Conservation (phyloP, 2,113 vertebrate genomes). For the Oncorhynchus mykiss region DNA sequence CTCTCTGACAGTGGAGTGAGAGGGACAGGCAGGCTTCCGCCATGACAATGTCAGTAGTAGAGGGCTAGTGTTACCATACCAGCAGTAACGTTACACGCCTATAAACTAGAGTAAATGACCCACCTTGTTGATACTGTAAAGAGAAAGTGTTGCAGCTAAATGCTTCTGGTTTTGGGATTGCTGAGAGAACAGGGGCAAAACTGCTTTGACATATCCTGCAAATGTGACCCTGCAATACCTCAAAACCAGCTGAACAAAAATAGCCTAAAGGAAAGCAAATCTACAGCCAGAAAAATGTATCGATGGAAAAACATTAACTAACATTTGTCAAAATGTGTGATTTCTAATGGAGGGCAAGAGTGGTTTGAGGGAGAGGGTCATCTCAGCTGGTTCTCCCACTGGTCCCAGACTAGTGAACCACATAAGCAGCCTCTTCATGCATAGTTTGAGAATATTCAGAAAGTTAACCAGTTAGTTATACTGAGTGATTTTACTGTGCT, state of each 20-base stretch:
- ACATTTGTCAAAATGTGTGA: constrained; percentile 12
- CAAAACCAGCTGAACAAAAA: constrained; percentile 45
- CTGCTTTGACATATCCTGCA: constrained; percentile 11
- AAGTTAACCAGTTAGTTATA: neutral
- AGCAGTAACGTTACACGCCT: constrained; percentile 36
- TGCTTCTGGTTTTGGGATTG: neutral
- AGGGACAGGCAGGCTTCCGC: neutral
- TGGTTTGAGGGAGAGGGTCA: neutral
- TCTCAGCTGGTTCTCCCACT: neutral
- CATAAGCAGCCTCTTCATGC: neutral
- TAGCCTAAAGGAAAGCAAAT: neutral
- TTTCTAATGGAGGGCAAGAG: neutral
- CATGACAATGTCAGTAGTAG: constrained; percentile 14
- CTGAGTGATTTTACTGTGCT: neutral
- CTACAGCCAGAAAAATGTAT: constrained; percentile 19
- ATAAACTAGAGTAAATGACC: constrained; percentile 3
- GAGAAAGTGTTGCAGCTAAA: neutral
- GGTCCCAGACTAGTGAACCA: neutral
- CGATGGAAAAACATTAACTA: constrained; percentile 18
- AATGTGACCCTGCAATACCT: constrained; percentile 7
- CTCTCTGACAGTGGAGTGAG: neutral
- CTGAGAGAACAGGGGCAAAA: neutral
- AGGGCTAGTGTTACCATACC: constrained; percentile 30
- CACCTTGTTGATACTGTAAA: constrained; percentile 15
- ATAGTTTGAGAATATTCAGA: neutral